A percentile compares a stretch with the other conserved stretches of the same genome.
These are phyloP conservation scores for Ecdyonurus torrentis DNA, from an alignment of 2,888 invertebrate species.

Conservation along the genomic window DNA sequence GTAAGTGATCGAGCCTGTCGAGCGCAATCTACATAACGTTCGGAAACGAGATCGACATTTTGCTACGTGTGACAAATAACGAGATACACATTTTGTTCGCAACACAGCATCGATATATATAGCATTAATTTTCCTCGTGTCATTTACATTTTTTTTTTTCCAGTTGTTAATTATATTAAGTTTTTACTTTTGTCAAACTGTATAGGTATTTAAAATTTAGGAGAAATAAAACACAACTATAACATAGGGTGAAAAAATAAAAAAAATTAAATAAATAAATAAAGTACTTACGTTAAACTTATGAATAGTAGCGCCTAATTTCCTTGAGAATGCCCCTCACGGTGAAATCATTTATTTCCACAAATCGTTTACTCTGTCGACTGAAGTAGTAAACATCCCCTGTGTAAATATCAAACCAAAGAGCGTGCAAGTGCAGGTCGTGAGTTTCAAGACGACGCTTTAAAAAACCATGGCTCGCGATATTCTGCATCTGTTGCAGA, in stretches of 20 bases:
- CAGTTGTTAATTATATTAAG: no score
- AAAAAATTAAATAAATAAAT: neutral
- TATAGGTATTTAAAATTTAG: neutral
- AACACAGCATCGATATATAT: no score
- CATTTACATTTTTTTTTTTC: no score
- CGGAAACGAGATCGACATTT: no score
- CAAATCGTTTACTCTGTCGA: constrained; percentile 64
- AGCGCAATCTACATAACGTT: no score
- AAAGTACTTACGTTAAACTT: no score
- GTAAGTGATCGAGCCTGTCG: no score
- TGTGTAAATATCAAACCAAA: constrained; percentile 97
- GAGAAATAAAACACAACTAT: neutral
- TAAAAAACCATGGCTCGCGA: constrained; percentile 82
- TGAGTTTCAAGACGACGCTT: constrained; percentile 63
- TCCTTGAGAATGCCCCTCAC: constrained; percentile 59
- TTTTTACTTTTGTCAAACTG: no score
- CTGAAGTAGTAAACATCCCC: constrained; percentile 93
- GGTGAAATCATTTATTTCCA: constrained; percentile 69
- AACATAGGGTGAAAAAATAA: neutral
- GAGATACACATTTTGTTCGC: no score
- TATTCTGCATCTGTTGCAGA: constrained; percentile 79
- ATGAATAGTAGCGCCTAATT: constrained; percentile 64
- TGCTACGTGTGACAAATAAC: no score
- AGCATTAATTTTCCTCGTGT: no score
- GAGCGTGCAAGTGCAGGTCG: constrained; percentile 75